Evolutionary conservation across 2,888 invertebrate species (phyloP), one percentile per base, ranked within the genome.

Genomic region (Drosophila quinaria): DNA sequence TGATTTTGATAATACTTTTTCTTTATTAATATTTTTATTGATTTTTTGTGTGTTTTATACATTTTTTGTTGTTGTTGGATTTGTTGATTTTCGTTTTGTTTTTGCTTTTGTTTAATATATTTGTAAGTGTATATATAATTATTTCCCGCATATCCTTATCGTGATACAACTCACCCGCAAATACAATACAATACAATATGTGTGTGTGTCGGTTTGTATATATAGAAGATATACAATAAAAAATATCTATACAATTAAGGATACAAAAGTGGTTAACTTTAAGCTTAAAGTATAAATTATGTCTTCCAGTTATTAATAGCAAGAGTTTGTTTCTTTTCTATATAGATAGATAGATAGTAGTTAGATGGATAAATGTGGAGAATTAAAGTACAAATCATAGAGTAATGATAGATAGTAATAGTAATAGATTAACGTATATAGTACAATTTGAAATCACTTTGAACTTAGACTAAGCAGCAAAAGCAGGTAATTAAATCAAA

Each of bases 401-500:
- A 41, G 15, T 41, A 41, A 60, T 42, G 19, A 56, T 81, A 83
- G 74, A 81, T 75, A 79, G 62, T 63, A 55, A 52, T 61, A 56
- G 47, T 63, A 55, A 52, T 64, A 56, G 47, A 37, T 50, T 55
- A 66, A 68, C 49, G 46, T 65, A 64, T 69, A 85, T 82, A 70
- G 86, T 87, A 82, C 89, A 88, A 52, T 69, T 73, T 85, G 76
- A 88, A 84, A 84, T 84, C 90, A 84, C 90, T 88, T 81, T 70
- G 50, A 82, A 76, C 83, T 81, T 63, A 59, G 61, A 61, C 70
- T 61, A 81, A 65, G 63, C 87, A 70, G 83, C 88, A 55, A 68
- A 82, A 78, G 74, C 85, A 81, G 68, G 39, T 72, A 44, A 67
- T 37, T 56, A 71, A 29, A 29, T 29, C 8, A 29, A 71, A 50